phyloP scores from a whole-genome alignment of 2,113 vertebrate species.

The Talpa occidentalis region DNA sequence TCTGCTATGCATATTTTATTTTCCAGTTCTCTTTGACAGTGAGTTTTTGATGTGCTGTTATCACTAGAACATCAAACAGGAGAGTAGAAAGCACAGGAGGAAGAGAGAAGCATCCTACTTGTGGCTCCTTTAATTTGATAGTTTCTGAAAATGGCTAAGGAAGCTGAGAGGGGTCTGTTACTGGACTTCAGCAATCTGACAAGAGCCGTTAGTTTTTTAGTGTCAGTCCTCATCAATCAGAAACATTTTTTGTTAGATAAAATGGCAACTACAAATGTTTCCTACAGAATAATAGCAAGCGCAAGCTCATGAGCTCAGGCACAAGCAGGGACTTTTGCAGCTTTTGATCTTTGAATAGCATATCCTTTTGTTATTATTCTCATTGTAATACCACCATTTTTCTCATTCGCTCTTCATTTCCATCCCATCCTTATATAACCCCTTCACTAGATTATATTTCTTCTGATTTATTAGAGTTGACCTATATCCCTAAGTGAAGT shows the following conservation, averaged over 20 bases:
- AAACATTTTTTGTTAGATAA: neutral
- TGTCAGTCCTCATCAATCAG: neutral
- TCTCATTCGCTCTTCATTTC: neutral
- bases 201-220: neutral
- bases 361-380: neutral
- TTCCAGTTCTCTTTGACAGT: neutral
- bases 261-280: neutral
- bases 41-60: neutral
- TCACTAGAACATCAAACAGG: neutral
- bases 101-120: neutral
- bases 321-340: neutral
- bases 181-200: neutral
- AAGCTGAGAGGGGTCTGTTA: neutral
- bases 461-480: neutral
- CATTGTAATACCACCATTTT: neutral
- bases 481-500: neutral
- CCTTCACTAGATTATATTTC: neutral
- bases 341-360: neutral
- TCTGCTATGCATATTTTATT: neutral
- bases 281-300: neutral
- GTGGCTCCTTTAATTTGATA: neutral
- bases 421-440: neutral
- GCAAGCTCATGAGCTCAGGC: neutral
- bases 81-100: slow-evolving; percentile 3
- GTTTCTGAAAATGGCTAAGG: neutral